Base-by-base conservation (phyloP, 2,797 vertebrate genomes). In the Lepilemur septentrionalis region DNA sequence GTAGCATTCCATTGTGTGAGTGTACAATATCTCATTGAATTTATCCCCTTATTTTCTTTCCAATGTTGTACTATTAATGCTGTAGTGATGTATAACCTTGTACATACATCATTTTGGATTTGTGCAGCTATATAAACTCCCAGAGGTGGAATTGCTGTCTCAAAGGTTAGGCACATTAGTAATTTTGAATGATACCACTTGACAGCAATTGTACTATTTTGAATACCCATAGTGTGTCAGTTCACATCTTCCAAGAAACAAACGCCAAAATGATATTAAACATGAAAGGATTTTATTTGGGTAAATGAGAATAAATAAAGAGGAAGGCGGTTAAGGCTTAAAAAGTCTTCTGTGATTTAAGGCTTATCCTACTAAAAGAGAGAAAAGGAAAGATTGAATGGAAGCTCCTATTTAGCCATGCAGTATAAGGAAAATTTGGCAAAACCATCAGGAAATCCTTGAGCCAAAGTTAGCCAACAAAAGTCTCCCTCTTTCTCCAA, bases 221-320 rank as follows among this genome's bases (percentile, higher is more conserved):
- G 3, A 70, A 67, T 87, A 13, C 0, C 13, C 25, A 48, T 1
- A 52, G 0, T 63, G 22, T 61, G 13, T 61, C 69, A 59, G 28
- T 89, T 2, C 9, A 55, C 12, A 28, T 75, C 17, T 92, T 63
- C 38, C 41, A 94, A 91, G 59, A 96, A 84, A 94, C 25, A 85
- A 61, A 87, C 93, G 7, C 14, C 50, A 95, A 93, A 30, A 79
- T 22, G 4, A 35, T 28, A 93, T 69, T 86, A 95, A 95, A 41
- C 10, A 65, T 67, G 20, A 88, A 73, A 91, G 4, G 0, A 73
- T 70, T 96, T 88, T 89, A 48, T 48, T 75, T 67, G 17, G 2
- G 8, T 69, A 79, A 67, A 93, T 82, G 18, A 87, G 61, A 76
- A 35, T 50, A 73, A 72, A 84, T 61, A n/a, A 30, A 75, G 18